These are phyloP conservation scores for Eulemur rubriventer DNA, from an alignment of 2,797 vertebrate species.

Conservation along the genomic window DNA sequence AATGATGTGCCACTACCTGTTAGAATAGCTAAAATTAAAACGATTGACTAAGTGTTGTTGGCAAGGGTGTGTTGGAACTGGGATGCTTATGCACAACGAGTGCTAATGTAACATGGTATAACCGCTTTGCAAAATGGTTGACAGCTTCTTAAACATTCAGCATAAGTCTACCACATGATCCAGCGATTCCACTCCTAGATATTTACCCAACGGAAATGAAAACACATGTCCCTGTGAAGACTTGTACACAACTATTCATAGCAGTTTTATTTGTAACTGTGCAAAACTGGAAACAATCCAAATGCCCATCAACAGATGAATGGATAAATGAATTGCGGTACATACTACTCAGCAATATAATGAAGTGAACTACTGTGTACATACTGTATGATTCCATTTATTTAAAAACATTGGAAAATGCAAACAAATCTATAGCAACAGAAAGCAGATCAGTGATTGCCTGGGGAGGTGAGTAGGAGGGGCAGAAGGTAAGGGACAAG, in stretches of 20 bases:
- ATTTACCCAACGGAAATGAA: constrained; percentile 40
- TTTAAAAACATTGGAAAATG: constrained; percentile 15
- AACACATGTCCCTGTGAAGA: neutral
- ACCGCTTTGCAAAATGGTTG: neutral
- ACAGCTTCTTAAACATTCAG: neutral
- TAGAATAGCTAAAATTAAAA: neutral
- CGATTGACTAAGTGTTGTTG: neutral
- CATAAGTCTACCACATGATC: neutral
- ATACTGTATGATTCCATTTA: neutral
- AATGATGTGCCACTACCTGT: neutral
- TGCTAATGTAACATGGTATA: neutral
- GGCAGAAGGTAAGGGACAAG: neutral
- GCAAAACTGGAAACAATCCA: constrained; percentile 24
- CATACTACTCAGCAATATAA: neutral
- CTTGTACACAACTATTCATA: neutral
- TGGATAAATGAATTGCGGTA: neutral
- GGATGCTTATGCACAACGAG: neutral
- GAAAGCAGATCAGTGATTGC: neutral
- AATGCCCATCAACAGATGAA: constrained; percentile 23
- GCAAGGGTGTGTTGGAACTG: neutral
- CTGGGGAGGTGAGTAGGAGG: neutral
- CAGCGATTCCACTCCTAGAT: neutral
- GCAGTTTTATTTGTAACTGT: constrained; percentile 35
- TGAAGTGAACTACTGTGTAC: neutral
- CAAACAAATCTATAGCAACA: neutral